These are phyloP conservation scores for Podabrus alpinus DNA, from an alignment of 2,888 invertebrate species.

Conservation along the genomic window DNA sequence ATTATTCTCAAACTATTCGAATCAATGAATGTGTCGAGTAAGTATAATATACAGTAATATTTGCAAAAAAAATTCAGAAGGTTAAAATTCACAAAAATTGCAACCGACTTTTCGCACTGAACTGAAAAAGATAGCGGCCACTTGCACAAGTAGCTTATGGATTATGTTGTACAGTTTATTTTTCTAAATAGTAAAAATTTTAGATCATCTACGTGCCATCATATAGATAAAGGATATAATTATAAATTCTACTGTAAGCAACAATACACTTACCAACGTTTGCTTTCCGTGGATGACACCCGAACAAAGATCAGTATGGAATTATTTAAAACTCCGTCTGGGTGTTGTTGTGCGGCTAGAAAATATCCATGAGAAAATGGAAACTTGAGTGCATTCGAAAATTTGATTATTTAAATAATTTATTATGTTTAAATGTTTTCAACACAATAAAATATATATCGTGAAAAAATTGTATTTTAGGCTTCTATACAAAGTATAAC, in stretches of 20 bases:
- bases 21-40: background rate
- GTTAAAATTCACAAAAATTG: too few species aligned
- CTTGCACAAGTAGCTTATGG: too few species aligned
- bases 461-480: too few species aligned
- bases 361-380: background rate
- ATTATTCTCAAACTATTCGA: background rate
- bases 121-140: too few species aligned
- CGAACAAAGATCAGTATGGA: background rate
- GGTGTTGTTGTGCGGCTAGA: background rate
- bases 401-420: background rate
- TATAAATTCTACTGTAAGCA: background rate
- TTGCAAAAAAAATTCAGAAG: too few species aligned
- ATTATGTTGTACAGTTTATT: too few species aligned
- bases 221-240: background rate
- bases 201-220: background rate
- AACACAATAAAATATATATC: too few species aligned
- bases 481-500: too few species aligned
- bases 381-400: background rate
- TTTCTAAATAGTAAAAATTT: too few species aligned
- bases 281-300: background rate
- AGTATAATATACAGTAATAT: background rate
- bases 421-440: too few species aligned
- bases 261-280: background rate
- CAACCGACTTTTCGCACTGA: too few species aligned
- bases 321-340: background rate